Evolutionary conservation across 2,888 invertebrate genomes (phyloP).

Genomic region (Hemithea aestivaria): DNA sequence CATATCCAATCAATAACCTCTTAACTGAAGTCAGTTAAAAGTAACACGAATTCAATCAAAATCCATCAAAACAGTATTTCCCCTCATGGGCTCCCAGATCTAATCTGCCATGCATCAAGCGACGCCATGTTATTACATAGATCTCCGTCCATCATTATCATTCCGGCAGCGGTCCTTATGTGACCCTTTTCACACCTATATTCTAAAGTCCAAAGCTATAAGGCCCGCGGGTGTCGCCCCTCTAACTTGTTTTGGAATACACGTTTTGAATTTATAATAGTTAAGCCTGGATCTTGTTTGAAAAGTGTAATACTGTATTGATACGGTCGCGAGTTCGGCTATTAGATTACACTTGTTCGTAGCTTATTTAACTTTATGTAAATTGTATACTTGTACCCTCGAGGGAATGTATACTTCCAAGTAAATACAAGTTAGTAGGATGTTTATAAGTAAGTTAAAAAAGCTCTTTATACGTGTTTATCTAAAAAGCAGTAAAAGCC

Average conservation of each 20-base stretch:
- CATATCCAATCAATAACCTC: too few species aligned
- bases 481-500: too few species aligned
- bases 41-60: too few species aligned
- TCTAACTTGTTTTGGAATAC: conserved; percentile 28
- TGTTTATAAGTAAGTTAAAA: too few species aligned
- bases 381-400: conserved; percentile 7
- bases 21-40: too few species aligned
- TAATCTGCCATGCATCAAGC: conserved; percentile 11
- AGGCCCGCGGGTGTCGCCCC: conserved; percentile 11
- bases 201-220: conserved; percentile 17
- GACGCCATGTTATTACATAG: conserved; percentile 14
- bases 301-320: conserved; percentile 19
- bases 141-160: conserved; percentile 21
- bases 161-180: conserved; percentile 15
- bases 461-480: too few species aligned
- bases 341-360: conserved; percentile 8
- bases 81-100: conserved; percentile 3
- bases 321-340: conserved; percentile 8
- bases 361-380: conserved; percentile 10
- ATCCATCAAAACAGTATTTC: too few species aligned
- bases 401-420: too few species aligned
- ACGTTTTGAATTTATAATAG: conserved; percentile 28
- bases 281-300: conserved; percentile 16
- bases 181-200: conserved; percentile 26
- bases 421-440: too few species aligned